Percentiles rank a stretch among this genome's conserved stretches.
phyloP scores from a whole-genome alignment of 2,113 vertebrate genomes.

The Aegithalos caudatus region DNA sequence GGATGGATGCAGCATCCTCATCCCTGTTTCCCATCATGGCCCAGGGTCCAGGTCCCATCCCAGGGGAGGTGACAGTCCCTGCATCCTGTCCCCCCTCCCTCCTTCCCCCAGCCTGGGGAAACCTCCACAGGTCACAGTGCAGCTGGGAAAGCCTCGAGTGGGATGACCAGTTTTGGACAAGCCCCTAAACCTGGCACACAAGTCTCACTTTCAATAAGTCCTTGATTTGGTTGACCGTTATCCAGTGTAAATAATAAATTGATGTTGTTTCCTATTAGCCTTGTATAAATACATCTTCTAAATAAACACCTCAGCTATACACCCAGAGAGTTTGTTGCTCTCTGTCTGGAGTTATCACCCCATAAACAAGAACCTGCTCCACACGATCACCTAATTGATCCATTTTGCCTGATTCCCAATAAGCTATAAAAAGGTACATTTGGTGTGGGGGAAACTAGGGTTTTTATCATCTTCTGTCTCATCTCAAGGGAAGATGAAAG shows the following conservation, averaged over 20 bases:
- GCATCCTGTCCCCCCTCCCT: not conserved
- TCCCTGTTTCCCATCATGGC: not conserved
- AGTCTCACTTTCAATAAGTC: not conserved
- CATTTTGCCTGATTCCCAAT: constrained; percentile 33
- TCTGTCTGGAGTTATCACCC: constrained; percentile 6
- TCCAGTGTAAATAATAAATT: not conserved
- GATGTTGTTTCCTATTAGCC: not conserved
- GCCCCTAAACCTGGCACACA: not conserved
- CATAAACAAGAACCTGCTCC: constrained; percentile 43
- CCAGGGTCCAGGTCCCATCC: not conserved
- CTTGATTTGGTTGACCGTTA: constrained; percentile 6
- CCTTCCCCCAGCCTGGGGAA: not conserved
- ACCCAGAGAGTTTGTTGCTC: not conserved
- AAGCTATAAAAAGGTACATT: constrained; percentile 10
- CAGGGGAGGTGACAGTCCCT: not conserved
- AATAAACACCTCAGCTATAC: not conserved
- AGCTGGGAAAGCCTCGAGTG: not conserved
- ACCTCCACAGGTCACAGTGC: not conserved
- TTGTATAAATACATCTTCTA: not conserved
- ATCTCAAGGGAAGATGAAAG: not conserved
- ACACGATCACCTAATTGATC: constrained; percentile 36
- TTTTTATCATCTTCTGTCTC: constrained; percentile 38
- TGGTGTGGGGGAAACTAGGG: not conserved
- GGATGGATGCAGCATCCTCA: not conserved
- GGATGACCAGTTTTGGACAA: not conserved